Percentiles rank a stretch among this genome's conserved stretches.
Conservation (phyloP, 2,113 vertebrate genomes). For the Halichoeres trimaculatus region DNA sequence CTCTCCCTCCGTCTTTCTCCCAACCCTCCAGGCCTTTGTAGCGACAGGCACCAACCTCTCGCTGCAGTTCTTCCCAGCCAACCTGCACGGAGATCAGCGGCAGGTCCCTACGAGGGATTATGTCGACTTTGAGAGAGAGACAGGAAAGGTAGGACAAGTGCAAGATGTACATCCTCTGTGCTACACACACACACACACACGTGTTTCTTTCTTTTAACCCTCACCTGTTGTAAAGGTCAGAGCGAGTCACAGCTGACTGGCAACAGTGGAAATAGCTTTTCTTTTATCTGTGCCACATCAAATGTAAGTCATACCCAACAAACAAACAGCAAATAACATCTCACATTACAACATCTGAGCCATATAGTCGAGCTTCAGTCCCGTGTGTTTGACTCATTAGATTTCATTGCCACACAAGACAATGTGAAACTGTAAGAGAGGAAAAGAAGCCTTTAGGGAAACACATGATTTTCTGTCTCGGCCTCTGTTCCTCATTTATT, state of each 20-base stretch:
- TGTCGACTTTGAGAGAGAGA: constrained; percentile 98
- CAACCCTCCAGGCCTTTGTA: constrained; percentile 92
- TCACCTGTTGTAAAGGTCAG: neutral
- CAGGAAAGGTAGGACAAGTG: constrained; percentile 92
- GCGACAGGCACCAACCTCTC: constrained; percentile 99
- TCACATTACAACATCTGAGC: neutral
- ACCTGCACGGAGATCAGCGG: constrained; percentile 95
- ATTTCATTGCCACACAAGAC: neutral
- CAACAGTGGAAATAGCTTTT: no score
- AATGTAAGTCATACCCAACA: neutral
- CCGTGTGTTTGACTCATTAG: neutral
- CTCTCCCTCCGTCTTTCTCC: constrained; percentile 3
- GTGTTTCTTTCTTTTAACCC: neutral
- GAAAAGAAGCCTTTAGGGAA: constrained; percentile 16
- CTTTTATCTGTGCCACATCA: neutral
- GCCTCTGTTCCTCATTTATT: constrained; percentile 61
- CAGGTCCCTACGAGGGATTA: constrained; percentile 97
- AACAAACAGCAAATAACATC: neutral
- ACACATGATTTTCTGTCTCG: neutral
- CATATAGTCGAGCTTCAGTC: constrained; percentile 3
- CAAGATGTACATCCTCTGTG: neutral
- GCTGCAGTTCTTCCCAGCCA: constrained; percentile 99
- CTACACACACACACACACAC: constrained; percentile 10
- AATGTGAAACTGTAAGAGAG: constrained; percentile 10
- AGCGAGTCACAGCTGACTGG: no score